phyloP scores from a whole-genome alignment of 2,113 vertebrate species.

The Mesembrinibis cayennensis region DNA sequence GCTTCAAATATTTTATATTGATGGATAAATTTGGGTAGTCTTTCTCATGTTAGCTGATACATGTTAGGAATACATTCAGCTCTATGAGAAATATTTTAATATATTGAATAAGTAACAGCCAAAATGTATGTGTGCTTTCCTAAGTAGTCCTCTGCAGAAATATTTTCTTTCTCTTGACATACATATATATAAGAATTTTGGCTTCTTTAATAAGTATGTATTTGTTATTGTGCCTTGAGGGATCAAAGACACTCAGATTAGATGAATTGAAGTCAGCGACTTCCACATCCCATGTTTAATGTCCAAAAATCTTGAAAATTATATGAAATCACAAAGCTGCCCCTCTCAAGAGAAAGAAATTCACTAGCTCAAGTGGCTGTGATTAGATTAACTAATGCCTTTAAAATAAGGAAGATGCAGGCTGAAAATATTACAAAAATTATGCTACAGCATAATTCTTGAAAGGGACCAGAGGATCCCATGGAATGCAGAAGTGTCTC shows the following conservation, averaged over 20 bases:
- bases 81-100: neutral
- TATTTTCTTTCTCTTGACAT: neutral
- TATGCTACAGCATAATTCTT: neutral
- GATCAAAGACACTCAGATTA: neutral
- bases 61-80: neutral
- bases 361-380: neutral
- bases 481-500: neutral
- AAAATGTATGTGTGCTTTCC: neutral
- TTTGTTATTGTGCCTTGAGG: neutral
- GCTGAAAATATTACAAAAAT: neutral
- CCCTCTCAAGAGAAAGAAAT: neutral
- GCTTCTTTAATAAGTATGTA: fast-evolving
- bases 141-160: neutral
- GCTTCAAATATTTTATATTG: neutral
- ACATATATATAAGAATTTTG: neutral
- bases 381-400: neutral
- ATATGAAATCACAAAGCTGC: neutral
- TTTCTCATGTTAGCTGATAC: neutral
- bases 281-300: neutral
- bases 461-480: neutral
- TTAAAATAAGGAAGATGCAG: neutral
- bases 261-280: neutral
- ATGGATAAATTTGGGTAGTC: neutral
- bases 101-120: neutral
- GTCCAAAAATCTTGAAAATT: neutral